Evolutionary conservation across 2,888 invertebrate species (phyloP), one percentile per base, ranked within the genome.

Genomic region (Acanthosoma haemorrhoidale): DNA sequence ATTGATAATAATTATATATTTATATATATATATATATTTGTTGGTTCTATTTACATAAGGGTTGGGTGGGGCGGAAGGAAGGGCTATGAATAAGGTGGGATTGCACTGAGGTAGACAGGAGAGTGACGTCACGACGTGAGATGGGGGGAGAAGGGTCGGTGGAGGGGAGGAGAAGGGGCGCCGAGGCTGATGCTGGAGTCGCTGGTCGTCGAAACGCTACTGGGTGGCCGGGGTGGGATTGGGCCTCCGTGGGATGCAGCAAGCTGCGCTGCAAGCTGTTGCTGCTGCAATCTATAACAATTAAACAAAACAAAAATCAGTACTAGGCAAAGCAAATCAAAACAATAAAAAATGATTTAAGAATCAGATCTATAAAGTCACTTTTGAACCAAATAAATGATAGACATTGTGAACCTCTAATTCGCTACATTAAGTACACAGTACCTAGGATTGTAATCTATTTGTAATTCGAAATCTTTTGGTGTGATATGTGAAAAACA

Each of bases 241-340:
- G 68, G 73, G 32, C 74, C 74, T 34, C 70, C 73, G 57, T 75
- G 75, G 15, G 75, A 75, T 66, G 76, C 76, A 11, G 77, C 76
- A 64, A 78, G 71, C 73, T 78, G 78, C 5, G 78, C 77, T 15
- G 77, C 77, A 41, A 78, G 73, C 64, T 78, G 78, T 72, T 78
- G 78, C 72, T 78, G 78, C 73, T 78, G 78, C 76, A 78, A 75
- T 73, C 78, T 78, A 76, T 31, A 75, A 75, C 73, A 72, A 58
- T n/a, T n/a, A n/a, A n/a, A n/a, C n/a, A n/a, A n/a, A n/a, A n/a
- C n/a, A n/a, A n/a, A n/a, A n/a, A n/a, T n/a, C n/a, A n/a, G n/a
- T n/a, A n/a, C n/a, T n/a, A n/a, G n/a, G n/a, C n/a, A n/a, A n/a
- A n/a, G n/a, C n/a, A n/a, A n/a, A n/a, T n/a, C n/a, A n/a, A n/a